Evolutionary conservation across 2,797 vertebrate genomes (phyloP).

Genomic region (Helostoma temminkii): DNA sequence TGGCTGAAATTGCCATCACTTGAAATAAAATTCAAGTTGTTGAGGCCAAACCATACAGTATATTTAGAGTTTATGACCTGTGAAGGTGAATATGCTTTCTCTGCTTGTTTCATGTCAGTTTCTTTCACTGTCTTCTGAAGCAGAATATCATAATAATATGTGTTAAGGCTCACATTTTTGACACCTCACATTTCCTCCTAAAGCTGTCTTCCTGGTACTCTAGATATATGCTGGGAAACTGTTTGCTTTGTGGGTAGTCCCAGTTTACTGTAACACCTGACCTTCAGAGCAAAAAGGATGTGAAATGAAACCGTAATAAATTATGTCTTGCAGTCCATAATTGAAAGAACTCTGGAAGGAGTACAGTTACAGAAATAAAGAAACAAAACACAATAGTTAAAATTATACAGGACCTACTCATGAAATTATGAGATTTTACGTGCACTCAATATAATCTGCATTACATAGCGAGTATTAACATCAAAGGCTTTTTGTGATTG

Average conservation of each 20-base stretch:
- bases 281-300: not conserved
- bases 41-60: not conserved
- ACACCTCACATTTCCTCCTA: constrained; percentile 15
- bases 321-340: constrained; percentile 2
- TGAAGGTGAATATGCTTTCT: constrained; percentile 18
- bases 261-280: constrained; percentile 30
- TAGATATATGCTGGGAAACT: constrained; percentile 18
- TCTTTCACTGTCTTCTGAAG: constrained; percentile 10
- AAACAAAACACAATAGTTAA: not conserved
- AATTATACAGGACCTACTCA: not conserved
- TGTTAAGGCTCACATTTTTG: constrained; percentile 28
- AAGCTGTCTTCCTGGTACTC: constrained; percentile 19
- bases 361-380: not conserved
- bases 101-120: constrained; percentile 5
- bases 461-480: constrained; percentile 45
- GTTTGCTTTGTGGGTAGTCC: constrained; percentile 62
- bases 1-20: constrained; percentile 1
- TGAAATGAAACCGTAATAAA: not conserved
- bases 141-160: constrained; percentile 8
- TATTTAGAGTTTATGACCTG: constrained; percentile 28
- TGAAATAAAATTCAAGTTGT: constrained; percentile 20
- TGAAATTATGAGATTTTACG: not conserved
- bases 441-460: constrained; percentile 24
- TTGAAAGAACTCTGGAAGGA: constrained; percentile 9
- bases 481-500: constrained; percentile 73